Evolutionary conservation across 1,140 invertebrate genomes (phyloP), one percentile per base, ranked within the genome.

Genomic region (Trichogramma pretiosum): DNA sequence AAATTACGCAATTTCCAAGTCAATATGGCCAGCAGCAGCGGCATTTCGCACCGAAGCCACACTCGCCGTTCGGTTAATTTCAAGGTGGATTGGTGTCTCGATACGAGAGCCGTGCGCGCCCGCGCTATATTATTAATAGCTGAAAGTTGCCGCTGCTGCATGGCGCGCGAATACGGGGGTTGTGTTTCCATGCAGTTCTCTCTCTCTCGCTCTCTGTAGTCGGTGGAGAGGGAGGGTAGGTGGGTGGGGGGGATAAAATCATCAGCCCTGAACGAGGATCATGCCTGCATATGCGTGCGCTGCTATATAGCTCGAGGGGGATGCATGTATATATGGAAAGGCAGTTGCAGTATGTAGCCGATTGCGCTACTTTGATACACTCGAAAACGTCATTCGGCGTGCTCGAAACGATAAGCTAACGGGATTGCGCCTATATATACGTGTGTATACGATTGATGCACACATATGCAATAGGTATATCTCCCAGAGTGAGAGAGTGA

Each of bases 21-120:
- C 68, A 71, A 72, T 71, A 71, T 72, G 70, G n/a, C n/a, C n/a
- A n/a, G n/a, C n/a, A n/a, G n/a, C n/a, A n/a, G n/a, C n/a, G n/a
- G n/a, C n/a, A n/a, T n/a, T n/a, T n/a, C n/a, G n/a, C n/a, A n/a
- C n/a, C n/a, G n/a, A n/a, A n/a, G n/a, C n/a, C n/a, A n/a, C n/a
- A 71, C 71, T 71, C 68, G 70, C 56, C 65, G 65, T 61, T 67
- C 63, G 67, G 70, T 72, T 72, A 72, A 72, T 72, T 72, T 72
- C 68, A 72, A 72, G 70, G 68, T 72, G 70, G 70, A 71, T 72
- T 72, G n/a, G 70, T 72, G 70, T 72, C 68, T n/a, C 70, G 71
- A 72, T 72, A 71, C 71, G 70, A 68, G 70, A n/a, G n/a, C n/a
- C n/a, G n/a, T n/a, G n/a, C n/a, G n/a, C n/a, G n/a, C n/a, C n/a